phyloP scores from a whole-genome alignment of 2,888 invertebrate genomes.

The Tanypteryx hageni region DNA sequence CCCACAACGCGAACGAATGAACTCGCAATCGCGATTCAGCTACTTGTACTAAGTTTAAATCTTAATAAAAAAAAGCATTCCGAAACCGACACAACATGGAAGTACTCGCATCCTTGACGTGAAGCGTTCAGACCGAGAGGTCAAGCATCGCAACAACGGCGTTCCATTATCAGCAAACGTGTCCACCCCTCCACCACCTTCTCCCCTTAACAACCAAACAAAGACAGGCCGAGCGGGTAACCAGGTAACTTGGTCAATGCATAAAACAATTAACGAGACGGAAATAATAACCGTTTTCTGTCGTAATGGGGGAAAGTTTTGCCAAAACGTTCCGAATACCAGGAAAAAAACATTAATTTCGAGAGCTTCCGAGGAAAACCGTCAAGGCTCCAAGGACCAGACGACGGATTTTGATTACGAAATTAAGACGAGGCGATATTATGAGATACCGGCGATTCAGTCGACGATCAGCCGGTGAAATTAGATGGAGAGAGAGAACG shows the following conservation, averaged over 20 bases:
- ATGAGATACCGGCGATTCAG: too few species aligned
- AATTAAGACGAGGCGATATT: too few species aligned
- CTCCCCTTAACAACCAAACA: not conserved
- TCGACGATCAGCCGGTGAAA: too few species aligned
- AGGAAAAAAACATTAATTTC: not conserved
- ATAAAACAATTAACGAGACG: not conserved
- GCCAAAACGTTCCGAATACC: not conserved
- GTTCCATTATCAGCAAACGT: not conserved
- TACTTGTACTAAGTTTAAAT: too few species aligned
- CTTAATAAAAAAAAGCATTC: not conserved
- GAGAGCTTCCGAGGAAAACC: not conserved
- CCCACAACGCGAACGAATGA: too few species aligned
- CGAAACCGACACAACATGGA: not conserved
- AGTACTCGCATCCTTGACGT: not conserved
- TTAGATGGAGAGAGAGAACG: too few species aligned
- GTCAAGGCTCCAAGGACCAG: too few species aligned
- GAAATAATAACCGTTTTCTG: not conserved
- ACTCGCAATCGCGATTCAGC: too few species aligned
- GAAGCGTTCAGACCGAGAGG: not conserved
- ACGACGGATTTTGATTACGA: too few species aligned
- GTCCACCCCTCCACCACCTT: too few species aligned
- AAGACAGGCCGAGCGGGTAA: not conserved
- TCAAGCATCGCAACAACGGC: not conserved
- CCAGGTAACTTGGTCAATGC: conserved; percentile 25
- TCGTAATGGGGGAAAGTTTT: not conserved